These are phyloP conservation scores for Noturus placidus DNA, from an alignment of 2,113 vertebrate genomes.

Conservation along the genomic window DNA sequence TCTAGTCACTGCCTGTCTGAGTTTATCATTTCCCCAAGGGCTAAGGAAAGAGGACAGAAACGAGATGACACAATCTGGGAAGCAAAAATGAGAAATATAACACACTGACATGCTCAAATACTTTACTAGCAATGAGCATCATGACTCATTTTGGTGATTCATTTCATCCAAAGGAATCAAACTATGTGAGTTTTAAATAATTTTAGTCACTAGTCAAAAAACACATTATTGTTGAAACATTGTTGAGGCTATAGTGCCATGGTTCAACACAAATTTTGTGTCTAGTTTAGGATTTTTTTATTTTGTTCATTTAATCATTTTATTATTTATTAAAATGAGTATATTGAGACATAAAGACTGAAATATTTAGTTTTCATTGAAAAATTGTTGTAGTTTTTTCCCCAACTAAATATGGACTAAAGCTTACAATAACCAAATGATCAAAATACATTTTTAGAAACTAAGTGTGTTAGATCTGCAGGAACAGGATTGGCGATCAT, in stretches of 20 bases:
- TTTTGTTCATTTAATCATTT: background rate
- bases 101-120: conserved; percentile 9
- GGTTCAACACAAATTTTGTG: background rate
- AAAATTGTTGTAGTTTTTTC: background rate
- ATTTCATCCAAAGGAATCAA: background rate
- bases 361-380: background rate
- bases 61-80: conserved; percentile 9
- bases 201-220: background rate
- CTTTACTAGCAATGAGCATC: background rate
- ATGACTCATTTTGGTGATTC: background rate
- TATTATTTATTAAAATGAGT: background rate
- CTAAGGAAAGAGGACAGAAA: conserved; percentile 17
- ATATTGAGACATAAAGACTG: background rate
- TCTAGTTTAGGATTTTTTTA: background rate
- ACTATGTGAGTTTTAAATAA: background rate
- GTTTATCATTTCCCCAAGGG: conserved; percentile 6
- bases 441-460: background rate
- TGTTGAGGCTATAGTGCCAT: background rate
- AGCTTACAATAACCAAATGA: background rate
- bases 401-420: background rate
- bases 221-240: background rate
- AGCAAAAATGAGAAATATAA: conserved; percentile 5
- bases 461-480: background rate
- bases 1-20: conserved; percentile 33
- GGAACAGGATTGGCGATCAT: background rate